Evolutionary conservation across 2,113 vertebrate species (phyloP), one percentile per base, ranked within the genome.

Genomic region (Equus quagga): DNA sequence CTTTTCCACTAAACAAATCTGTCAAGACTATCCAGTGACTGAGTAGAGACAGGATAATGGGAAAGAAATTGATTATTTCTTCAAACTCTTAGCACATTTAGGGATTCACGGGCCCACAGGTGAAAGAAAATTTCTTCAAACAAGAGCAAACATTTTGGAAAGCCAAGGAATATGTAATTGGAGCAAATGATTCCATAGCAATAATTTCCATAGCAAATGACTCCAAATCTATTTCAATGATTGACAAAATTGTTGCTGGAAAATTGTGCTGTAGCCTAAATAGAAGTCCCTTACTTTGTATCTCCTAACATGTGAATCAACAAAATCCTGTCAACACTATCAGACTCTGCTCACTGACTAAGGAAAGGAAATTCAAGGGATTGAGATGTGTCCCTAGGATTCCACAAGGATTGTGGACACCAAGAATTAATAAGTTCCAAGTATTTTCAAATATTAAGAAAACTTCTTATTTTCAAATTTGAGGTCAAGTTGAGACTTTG

Each of bases 171-270:
- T 60, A 91, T 46, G 6, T 6, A 69, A 51, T 17, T 56, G 15
- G 28, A 83, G 79, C 12, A 69, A 90, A 81, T 65, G 12, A 73
- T 64, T 87, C 11, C 11, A 70, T 8, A 41, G 19, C 51, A 54
- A 54, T 54, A 12, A 54, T 54, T 54, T 54, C 51, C 51, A 54
- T 14, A 54, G 49, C 49, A 54, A 54, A 17, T 54, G 51, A 54
- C 82, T 92, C 51, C 94, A 94, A 46, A 44, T 58, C 64, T 58
- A 86, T 87, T 93, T 81, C 19, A 46, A 6, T 79, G 31, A 81
- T 79, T 79, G 19, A 87, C 49, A 81, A 88, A 70, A 54, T 69
- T 72, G 49, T 58, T 64, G 18, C 15, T 33, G 90, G 78, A 80
- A 92, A 58, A 62, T 83, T 81, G 5, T 72, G 54, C 69, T 81